These are phyloP conservation scores for Ommatoiulus sabulosus DNA, from an alignment of 2,888 invertebrate genomes.

Conservation along the genomic window DNA sequence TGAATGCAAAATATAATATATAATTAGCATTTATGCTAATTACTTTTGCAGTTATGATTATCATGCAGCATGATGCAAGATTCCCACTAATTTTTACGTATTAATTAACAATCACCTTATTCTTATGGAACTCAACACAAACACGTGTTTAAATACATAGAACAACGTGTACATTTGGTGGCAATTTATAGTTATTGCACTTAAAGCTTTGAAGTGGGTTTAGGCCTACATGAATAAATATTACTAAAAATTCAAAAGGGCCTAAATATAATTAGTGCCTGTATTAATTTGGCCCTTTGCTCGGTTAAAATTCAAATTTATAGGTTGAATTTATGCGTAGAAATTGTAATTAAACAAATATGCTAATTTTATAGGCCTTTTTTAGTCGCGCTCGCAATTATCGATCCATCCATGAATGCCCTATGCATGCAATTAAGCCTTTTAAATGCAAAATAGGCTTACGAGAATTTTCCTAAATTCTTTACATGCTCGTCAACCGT, in stretches of 20 bases:
- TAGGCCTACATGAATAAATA: not conserved
- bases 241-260: not conserved
- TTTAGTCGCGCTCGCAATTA: not conserved
- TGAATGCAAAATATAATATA: too few species aligned
- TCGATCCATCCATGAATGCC: slow-evolving; percentile 16
- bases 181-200: too few species aligned
- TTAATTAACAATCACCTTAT: too few species aligned
- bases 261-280: not conserved
- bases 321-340: not conserved
- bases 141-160: too few species aligned
- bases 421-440: slow-evolving; percentile 24
- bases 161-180: too few species aligned
- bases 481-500: not conserved
- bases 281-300: not conserved
- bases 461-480: not conserved
- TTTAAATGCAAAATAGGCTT: slow-evolving; percentile 32
- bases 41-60: too few species aligned
- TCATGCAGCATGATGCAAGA: too few species aligned
- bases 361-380: slow-evolving; percentile 6
- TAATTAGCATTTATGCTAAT: too few species aligned
- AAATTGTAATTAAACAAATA: not conserved
- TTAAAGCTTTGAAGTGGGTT: not conserved
- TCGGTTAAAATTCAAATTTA: not conserved
- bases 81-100: too few species aligned
- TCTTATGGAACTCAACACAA: too few species aligned